Evolutionary conservation across 1,140 invertebrate genomes (phyloP), one percentile per base, ranked within the genome.

Genomic region (Caenorhabditis remanei): DNA sequence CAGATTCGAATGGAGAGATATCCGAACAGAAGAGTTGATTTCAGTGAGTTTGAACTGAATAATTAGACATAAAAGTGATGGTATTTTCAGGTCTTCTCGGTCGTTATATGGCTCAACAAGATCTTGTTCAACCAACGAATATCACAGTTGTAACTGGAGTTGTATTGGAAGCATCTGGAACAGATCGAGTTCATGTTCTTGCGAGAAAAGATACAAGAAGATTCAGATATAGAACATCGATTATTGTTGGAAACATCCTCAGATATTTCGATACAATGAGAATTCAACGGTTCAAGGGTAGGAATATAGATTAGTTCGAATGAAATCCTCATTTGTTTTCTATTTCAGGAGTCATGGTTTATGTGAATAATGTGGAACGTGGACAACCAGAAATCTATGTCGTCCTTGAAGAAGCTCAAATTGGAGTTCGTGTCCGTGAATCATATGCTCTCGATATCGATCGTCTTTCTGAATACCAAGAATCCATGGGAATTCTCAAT

Each of bases 401-500:
- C 0, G 92, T 93, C n/a, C 85, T 92, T 65, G 92, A 93, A 84
- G 91, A 92, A 87, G 92, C 91, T 4, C 92, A 91, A 85, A 92
- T 92, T 83, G 91, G 91, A 63, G 56, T 92, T 41, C 61, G 91
- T 19, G 93, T 92, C 67, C 82, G 92, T 19, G 91, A 92, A 87
- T 90, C 89, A 41, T 92, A 92, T 83, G 88, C 90, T 7, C 71
- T 92, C 16, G 91, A 93, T 88, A 93, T 92, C 85, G 91, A 93
- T 83, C 90, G 92, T 58, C 86, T 93, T 58, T 90, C 92, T 21
- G 90, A 88, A 83, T 92, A 92, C 61, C 92, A 92, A 87, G 91
- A 92, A 71, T 88, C 85, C 48, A 92, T 92, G 91, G 91, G 91
- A 56, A 89, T 92, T 67, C 85, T 92, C 19, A 92, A 92, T 86